A percentile compares a stretch with the other conserved stretches of the same genome.
Evolutionary conservation across 2,113 vertebrate genomes (phyloP).

Genomic region (Pteropus alecto): DNA sequence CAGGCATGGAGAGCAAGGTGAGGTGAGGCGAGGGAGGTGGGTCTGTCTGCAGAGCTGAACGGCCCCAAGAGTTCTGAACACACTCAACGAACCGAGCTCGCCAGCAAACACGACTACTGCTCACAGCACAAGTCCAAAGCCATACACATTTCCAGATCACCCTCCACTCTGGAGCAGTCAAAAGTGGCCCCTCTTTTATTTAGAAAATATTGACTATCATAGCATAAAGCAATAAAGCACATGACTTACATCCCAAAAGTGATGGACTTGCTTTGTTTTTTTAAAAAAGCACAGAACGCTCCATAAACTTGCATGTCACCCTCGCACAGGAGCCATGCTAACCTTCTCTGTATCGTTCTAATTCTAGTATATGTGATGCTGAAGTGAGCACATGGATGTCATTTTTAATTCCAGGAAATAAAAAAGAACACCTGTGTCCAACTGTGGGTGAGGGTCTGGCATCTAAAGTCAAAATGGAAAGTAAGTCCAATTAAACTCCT

Average conservation of each 20-base stretch:
- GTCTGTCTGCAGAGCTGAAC: neutral
- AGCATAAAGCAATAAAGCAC: neutral
- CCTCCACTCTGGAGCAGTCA: neutral
- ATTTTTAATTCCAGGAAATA: neutral
- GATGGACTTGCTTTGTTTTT: neutral
- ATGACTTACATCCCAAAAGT: neutral
- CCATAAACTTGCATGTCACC: neutral
- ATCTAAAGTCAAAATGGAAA: neutral
- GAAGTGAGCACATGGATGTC: neutral
- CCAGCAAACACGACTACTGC: neutral
- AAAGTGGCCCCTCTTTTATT: neutral
- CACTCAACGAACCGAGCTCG: neutral
- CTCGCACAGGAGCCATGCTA: neutral
- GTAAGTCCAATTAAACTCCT: neutral
- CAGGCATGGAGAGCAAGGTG: neutral
- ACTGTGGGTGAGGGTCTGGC: neutral
- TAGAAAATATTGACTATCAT: neutral
- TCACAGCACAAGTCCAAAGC: neutral
- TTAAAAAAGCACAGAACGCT: neutral
- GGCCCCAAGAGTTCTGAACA: neutral
- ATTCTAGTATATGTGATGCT: neutral
- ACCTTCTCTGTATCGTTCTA: neutral
- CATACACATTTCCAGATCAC: neutral
- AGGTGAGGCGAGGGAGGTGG: neutral
- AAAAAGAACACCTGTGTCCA: neutral